Evolutionary conservation across 2,797 vertebrate species (phyloP).

Genomic region (Nasua narica): DNA sequence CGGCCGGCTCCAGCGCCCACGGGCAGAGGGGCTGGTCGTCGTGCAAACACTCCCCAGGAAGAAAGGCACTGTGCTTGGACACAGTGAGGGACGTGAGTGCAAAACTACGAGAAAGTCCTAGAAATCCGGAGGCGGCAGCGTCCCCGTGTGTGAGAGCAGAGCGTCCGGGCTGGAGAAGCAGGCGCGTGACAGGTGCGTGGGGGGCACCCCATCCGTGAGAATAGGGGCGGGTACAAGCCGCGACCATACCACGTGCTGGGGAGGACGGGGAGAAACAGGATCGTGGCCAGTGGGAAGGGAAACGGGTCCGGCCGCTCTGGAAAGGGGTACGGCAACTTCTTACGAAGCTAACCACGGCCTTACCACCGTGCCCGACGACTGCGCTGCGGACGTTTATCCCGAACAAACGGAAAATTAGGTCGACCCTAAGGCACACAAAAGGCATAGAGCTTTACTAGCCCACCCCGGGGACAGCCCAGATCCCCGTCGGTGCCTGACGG

Average conservation of each 20-base stretch:
- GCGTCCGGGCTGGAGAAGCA: neutral
- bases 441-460: neutral
- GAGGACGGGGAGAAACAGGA: neutral
- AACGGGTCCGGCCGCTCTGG: fast-evolving
- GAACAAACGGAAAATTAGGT: neutral
- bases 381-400: neutral
- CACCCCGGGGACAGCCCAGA: neutral
- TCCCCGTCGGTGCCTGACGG: too few species aligned
- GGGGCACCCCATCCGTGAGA: neutral
- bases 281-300: too few species aligned
- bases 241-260: neutral
- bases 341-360: neutral
- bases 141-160: neutral
- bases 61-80: neutral
- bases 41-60: neutral
- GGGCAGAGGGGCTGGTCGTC: fast-evolving
- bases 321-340: neutral
- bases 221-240: fast-evolving
- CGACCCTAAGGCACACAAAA: too few species aligned
- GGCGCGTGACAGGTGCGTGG: neutral
- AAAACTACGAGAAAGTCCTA: neutral
- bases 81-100: neutral
- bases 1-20: fast-evolving
- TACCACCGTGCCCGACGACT: neutral
- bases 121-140: neutral